Conservation (phyloP, 2,797 vertebrate genomes). For the Scolopax bukidnonensis region DNA sequence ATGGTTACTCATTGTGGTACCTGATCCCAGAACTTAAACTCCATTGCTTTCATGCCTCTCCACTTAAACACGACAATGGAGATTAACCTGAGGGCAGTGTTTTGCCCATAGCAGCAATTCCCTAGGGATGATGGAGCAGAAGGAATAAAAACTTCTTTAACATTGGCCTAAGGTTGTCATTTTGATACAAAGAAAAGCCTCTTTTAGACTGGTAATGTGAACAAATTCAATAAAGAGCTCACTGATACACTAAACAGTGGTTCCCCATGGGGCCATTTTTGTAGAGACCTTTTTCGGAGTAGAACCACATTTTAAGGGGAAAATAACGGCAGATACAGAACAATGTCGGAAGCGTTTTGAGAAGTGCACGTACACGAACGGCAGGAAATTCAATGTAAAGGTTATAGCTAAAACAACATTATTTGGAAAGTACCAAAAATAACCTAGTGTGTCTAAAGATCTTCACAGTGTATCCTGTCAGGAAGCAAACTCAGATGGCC, state of each 20-base stretch:
- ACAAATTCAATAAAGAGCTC: not conserved
- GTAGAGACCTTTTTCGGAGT: constrained; percentile 25
- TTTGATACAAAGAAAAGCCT: not conserved
- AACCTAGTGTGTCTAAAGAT: not conserved
- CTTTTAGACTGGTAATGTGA: not conserved
- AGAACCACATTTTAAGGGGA: constrained; percentile 54
- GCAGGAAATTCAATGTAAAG: constrained; percentile 70
- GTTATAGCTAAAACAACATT: constrained; percentile 63
- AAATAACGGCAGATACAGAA: constrained; percentile 28
- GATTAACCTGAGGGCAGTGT: not conserved
- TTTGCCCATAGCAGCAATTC: not conserved
- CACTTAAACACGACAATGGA: not conserved
- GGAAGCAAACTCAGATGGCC: not conserved
- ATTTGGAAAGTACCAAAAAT: constrained; percentile 70
- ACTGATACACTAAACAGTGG: not conserved
- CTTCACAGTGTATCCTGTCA: not conserved
- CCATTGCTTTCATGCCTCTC: not conserved
- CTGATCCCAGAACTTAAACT: not conserved
- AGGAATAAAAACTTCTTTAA: not conserved
- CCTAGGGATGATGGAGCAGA: not conserved
- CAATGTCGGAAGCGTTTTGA: constrained; percentile 2
- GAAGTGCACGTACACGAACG: not conserved
- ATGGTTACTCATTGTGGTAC: not conserved
- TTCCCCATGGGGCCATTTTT: not conserved
- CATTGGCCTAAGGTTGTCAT: not conserved